phyloP scores from a whole-genome alignment of 2,888 invertebrate genomes.

The Ophion ventricosus region DNA sequence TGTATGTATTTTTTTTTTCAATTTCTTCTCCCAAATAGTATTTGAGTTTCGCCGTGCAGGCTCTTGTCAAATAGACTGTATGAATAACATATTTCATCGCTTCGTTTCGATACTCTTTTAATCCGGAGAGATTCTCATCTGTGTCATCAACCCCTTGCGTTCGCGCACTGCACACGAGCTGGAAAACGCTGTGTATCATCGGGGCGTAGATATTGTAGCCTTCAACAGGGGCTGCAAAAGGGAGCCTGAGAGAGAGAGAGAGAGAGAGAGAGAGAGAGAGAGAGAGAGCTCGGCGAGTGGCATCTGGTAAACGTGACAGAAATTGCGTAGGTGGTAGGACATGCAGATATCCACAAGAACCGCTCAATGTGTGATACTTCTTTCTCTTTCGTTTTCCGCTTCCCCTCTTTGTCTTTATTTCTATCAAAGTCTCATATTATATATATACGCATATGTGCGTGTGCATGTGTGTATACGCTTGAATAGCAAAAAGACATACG shows the following conservation, averaged over 20 bases:
- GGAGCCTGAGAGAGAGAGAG: constrained; percentile 9
- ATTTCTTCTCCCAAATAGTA: no score
- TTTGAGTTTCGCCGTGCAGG: no score
- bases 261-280: neutral
- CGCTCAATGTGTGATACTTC: constrained; percentile 45
- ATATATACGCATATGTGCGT: neutral
- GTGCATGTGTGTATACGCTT: neutral
- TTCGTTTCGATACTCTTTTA: neutral
- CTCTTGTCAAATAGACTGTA: no score
- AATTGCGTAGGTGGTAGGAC: constrained; percentile 76
- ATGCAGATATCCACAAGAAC: constrained; percentile 63
- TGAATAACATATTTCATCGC: neutral
- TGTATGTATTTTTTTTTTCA: no score
- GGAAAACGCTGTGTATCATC: constrained; percentile 28
- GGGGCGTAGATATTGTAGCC: constrained; percentile 49
- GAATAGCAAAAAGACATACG: constrained; percentile 32
- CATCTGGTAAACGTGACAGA: constrained; percentile 74
- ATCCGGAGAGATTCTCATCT: neutral
- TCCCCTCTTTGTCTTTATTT: constrained; percentile 28
- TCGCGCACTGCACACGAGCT: constrained; percentile 20
- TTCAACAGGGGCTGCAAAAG: constrained; percentile 30
- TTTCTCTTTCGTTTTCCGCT: constrained; percentile 24
- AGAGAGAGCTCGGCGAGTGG: constrained; percentile 64
- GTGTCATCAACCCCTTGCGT: constrained; percentile 41
- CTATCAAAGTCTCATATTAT: neutral